phyloP scores from a whole-genome alignment of 2,888 invertebrate genomes.

The Yponomeuta cagnagella region DNA sequence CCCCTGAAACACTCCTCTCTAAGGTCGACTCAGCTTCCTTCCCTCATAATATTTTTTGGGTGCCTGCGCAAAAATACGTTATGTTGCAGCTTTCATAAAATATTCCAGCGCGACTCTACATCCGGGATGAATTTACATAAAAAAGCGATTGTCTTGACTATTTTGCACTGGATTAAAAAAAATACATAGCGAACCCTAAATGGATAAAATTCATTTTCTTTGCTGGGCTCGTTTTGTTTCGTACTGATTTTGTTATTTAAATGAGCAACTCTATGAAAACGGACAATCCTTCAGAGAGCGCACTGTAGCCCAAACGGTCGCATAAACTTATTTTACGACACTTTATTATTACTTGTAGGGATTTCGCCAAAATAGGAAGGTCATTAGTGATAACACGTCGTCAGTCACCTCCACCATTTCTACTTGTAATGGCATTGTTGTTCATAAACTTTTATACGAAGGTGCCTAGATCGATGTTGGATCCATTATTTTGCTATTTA shows the following conservation, averaged over 20 bases:
- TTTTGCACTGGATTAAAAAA: conserved; percentile 25
- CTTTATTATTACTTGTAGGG: conserved; percentile 9
- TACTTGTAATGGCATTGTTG: too few species aligned
- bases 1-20: too few species aligned
- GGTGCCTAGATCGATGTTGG: too few species aligned
- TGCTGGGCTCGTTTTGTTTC: conserved; percentile 22
- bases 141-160: conserved; percentile 39
- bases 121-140: conserved; percentile 42
- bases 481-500: too few species aligned
- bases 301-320: conserved; percentile 6
- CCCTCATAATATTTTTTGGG: neutral
- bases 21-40: neutral
- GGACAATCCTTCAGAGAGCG: conserved; percentile 11
- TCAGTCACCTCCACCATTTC: neutral
- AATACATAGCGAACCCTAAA: conserved; percentile 19
- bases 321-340: conserved; percentile 11
- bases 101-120: conserved; percentile 16
- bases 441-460: too few species aligned
- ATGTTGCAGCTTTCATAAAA: conserved; percentile 14
- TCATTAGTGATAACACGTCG: conserved; percentile 1
- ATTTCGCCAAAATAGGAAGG: conserved; percentile 1
- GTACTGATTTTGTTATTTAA: conserved; percentile 20
- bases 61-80: conserved; percentile 1
- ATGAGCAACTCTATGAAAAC: conserved; percentile 15
- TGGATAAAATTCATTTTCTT: conserved; percentile 30